Conservation (phyloP, 2,888 invertebrate genomes). For the Hyppa rectilinea region DNA sequence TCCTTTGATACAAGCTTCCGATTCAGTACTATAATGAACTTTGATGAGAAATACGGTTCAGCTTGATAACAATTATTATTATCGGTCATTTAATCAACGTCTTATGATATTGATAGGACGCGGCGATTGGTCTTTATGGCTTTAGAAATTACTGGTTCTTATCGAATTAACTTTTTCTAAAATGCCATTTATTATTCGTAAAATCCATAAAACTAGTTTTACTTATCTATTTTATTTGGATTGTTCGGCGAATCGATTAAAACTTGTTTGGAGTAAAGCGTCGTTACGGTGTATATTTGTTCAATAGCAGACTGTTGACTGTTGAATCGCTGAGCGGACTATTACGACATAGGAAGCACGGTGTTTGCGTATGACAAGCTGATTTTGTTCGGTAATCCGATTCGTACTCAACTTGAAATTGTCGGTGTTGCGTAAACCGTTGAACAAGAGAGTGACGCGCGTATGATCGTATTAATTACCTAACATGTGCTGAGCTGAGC, state of each 20-base stretch:
- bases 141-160: constrained; percentile 59
- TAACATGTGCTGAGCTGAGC: not conserved
- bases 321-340: constrained; percentile 24
- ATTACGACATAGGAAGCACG: constrained; percentile 34
- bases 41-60: constrained; percentile 66
- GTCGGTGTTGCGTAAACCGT: constrained; percentile 33
- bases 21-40: constrained; percentile 71
- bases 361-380: constrained; percentile 58
- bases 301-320: constrained; percentile 29
- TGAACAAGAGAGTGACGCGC: constrained; percentile 25
- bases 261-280: constrained; percentile 32
- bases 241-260: constrained; percentile 34
- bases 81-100: constrained; percentile 61
- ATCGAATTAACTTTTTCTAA: constrained; percentile 49
- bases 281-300: constrained; percentile 36
- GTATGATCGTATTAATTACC: constrained; percentile 5
- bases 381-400: constrained; percentile 52
- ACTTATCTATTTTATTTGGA: constrained; percentile 47
- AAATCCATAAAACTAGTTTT: constrained; percentile 26
- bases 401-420: constrained; percentile 38
- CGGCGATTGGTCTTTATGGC: constrained; percentile 48
- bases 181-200: constrained; percentile 24
- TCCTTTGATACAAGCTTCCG: constrained; percentile 75
- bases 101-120: constrained; percentile 59
- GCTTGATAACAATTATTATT: constrained; percentile 64